These are phyloP conservation scores for Carassius auratus DNA, from an alignment of 2,113 vertebrate genomes.

Conservation along the genomic window DNA sequence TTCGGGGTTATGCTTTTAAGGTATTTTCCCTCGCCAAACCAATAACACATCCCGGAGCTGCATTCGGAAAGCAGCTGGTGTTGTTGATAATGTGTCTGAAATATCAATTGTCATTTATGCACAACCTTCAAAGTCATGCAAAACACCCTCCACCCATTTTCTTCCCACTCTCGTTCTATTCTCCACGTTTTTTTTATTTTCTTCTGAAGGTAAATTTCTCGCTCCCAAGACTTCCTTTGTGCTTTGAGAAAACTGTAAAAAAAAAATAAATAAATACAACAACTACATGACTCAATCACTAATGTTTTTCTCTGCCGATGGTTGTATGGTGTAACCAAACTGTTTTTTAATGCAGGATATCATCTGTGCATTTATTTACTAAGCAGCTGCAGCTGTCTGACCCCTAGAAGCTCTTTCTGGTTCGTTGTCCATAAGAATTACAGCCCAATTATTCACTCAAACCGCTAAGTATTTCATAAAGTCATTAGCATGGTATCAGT, in stretches of 20 bases:
- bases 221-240: not conserved
- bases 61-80: constrained; percentile 22
- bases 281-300: too few relatives aligned
- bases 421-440: constrained; percentile 58
- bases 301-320: not conserved
- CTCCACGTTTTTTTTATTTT: not conserved
- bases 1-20: constrained; percentile 3
- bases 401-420: constrained; percentile 40
- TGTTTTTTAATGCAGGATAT: not conserved
- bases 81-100: constrained; percentile 40
- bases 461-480: constrained; percentile 64
- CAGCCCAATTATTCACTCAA: constrained; percentile 54
- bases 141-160: constrained; percentile 11
- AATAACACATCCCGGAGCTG: constrained; percentile 10
- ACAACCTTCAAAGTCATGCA: constrained; percentile 41
- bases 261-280: not conserved
- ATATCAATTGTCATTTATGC: constrained; percentile 36
- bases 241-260: not conserved
- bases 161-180: not conserved
- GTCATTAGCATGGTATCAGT: constrained; percentile 63
- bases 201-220: not conserved
- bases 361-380: not conserved
- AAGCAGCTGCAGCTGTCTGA: constrained; percentile 16
- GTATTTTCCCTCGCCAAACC: not conserved
- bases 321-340: not conserved